These are phyloP conservation scores for Leptinotarsa undecemlineata DNA, from an alignment of 1,140 invertebrate species.

Conservation along the genomic window DNA sequence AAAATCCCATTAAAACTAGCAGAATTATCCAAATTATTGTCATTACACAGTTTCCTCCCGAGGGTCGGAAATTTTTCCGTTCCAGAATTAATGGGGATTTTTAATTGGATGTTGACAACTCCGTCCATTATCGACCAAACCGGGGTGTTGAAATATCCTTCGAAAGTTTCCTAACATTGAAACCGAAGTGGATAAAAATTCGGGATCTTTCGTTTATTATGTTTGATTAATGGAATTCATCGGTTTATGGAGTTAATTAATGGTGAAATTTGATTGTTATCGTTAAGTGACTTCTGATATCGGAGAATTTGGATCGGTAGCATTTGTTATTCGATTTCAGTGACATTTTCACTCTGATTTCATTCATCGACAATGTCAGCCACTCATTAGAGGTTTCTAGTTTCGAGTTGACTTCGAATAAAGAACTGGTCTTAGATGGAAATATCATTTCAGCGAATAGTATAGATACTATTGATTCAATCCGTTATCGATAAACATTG, in stretches of 20 bases:
- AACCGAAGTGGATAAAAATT: neutral
- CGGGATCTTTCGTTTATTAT: neutral
- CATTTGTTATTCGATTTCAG: neutral
- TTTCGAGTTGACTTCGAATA: too few relatives aligned
- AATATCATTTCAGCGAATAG: too few relatives aligned
- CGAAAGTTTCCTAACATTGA: neutral
- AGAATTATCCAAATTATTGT: too few relatives aligned
- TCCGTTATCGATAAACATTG: too few relatives aligned
- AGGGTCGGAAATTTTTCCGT: neutral
- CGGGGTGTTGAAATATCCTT: slow-evolving; percentile 5
- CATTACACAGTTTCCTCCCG: too few relatives aligned
- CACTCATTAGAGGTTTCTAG: too few relatives aligned
- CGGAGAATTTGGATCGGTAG: neutral
- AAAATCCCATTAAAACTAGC: too few relatives aligned
- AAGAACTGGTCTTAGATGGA: too few relatives aligned
- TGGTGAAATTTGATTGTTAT: neutral
- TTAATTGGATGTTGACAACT: slow-evolving; percentile 25
- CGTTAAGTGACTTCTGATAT: neutral
- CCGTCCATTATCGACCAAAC: slow-evolving; percentile 26
- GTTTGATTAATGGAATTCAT: neutral
- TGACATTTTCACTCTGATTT: too few relatives aligned
- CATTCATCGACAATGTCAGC: too few relatives aligned
- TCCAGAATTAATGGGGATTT: slow-evolving; percentile 3
- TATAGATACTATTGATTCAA: too few relatives aligned
- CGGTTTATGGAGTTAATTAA: neutral